Evolutionary conservation across 2,888 invertebrate genomes (phyloP).

Genomic region (Chirona hameri): DNA sequence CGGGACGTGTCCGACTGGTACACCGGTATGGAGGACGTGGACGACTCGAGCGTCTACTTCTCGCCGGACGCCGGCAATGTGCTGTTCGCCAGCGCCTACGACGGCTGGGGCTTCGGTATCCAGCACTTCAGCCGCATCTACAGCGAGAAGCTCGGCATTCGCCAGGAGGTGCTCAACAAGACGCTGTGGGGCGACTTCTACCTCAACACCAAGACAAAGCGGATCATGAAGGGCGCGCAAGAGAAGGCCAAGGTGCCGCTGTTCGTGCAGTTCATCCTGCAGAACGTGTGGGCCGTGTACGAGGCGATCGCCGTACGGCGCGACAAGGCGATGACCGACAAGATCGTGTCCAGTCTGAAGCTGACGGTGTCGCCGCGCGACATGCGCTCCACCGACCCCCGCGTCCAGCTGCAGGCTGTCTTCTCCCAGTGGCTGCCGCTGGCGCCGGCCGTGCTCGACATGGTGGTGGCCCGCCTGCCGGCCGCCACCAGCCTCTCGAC

Average conservation of each 20-base stretch:
- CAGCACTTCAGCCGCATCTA: slow-evolving; percentile 77
- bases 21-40: slow-evolving; percentile 72
- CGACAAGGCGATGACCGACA: slow-evolving; percentile 67
- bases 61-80: slow-evolving; percentile 92
- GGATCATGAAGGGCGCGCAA: slow-evolving; percentile 80
- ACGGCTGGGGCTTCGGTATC: slow-evolving; percentile 88
- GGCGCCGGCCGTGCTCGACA: slow-evolving; percentile 72
- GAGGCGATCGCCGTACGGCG: slow-evolving; percentile 67
- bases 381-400: slow-evolving; percentile 67
- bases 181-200: slow-evolving; percentile 95
- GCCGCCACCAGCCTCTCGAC: slow-evolving; percentile 69
- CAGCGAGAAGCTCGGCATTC: slow-evolving; percentile 68
- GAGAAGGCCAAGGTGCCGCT: slow-evolving; percentile 87
- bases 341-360: slow-evolving; percentile 70
- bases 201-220: slow-evolving; percentile 75
- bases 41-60: slow-evolving; percentile 87
- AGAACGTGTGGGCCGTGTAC: slow-evolving; percentile 87
- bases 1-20: slow-evolving; percentile 60
- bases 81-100: slow-evolving; percentile 89
- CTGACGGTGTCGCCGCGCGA: slow-evolving; percentile 69
- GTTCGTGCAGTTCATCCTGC: slow-evolving; percentile 86
- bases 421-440: slow-evolving; percentile 88
- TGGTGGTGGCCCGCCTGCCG: slow-evolving; percentile 76
- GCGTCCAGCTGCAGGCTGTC: slow-evolving; percentile 73
- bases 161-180: slow-evolving; percentile 65